Percentiles rank a stretch among this genome's conserved stretches.
These are phyloP conservation scores for Aptenodytes forsteri DNA, from an alignment of 2,113 vertebrate genomes.

Conservation along the genomic window DNA sequence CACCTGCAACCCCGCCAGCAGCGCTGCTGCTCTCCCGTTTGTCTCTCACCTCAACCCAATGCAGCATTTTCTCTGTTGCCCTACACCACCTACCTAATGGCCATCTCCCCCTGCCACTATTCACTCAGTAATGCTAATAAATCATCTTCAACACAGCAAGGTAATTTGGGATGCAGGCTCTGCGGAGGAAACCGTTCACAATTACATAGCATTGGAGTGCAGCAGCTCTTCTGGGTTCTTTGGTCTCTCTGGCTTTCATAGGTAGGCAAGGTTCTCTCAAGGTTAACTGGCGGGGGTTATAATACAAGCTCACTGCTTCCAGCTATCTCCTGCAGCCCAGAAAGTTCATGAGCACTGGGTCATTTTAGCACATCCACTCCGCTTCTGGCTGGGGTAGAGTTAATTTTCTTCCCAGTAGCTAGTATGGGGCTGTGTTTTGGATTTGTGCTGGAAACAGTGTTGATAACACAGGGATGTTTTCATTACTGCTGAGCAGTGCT, in stretches of 20 bases:
- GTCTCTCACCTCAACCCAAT: not conserved
- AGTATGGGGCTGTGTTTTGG: too few relatives aligned
- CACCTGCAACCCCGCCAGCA: not conserved
- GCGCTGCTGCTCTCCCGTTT: not conserved
- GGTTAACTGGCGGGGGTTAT: not conserved
- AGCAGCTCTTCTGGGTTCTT: not conserved
- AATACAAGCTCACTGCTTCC: not conserved
- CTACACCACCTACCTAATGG: not conserved
- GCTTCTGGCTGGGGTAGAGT: too few relatives aligned
- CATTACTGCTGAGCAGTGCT: too few relatives aligned
- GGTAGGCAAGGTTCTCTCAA: not conserved
- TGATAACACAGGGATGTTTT: too few relatives aligned
- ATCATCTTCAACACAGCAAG: not conserved
- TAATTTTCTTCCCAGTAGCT: too few relatives aligned
- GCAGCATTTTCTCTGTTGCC: not conserved
- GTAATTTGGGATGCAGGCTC: not conserved
- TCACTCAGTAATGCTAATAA: not conserved
- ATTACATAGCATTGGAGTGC: not conserved
- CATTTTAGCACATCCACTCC: not conserved
- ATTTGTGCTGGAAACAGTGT: too few relatives aligned
- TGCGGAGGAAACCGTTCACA: not conserved
- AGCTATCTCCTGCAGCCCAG: not conserved
- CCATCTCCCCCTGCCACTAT: not conserved
- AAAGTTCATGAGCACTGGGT: not conserved
- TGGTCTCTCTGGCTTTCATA: not conserved